These are phyloP conservation scores for Mus spretus DNA, from an alignment of 2,797 vertebrate species.

Conservation along the genomic window DNA sequence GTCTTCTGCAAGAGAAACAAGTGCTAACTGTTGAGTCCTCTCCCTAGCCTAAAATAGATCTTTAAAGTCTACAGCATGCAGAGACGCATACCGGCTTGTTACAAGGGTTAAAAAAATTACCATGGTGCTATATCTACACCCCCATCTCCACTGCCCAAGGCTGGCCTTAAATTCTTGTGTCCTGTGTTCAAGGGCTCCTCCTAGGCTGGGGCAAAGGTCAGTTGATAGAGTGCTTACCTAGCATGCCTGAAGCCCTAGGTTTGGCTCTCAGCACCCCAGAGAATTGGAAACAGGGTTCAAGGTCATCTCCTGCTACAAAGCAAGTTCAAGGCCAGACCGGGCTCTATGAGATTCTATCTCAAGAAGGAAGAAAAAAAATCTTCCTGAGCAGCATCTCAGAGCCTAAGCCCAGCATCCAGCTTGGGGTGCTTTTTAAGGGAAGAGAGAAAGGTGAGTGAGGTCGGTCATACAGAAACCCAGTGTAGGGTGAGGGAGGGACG, in stretches of 20 bases:
- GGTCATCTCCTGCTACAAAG: background rate
- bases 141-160: too few species aligned
- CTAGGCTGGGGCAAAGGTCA: background rate
- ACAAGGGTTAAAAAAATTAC: conserved; percentile 16
- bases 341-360: background rate
- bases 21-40: background rate
- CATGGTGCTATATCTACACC: background rate
- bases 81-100: background rate
- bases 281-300: background rate
- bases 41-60: background rate
- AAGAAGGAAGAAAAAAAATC: background rate
- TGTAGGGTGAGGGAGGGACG: background rate
- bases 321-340: background rate
- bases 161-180: background rate
- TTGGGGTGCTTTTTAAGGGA: background rate
- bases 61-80: conserved; percentile 9
- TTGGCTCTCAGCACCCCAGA: background rate
- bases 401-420: background rate
- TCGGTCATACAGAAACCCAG: too few species aligned
- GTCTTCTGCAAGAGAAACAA: background rate
- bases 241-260: background rate
- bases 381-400: background rate
- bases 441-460: background rate
- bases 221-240: background rate
- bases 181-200: background rate